These are phyloP conservation scores for Catharus ustulatus DNA, from an alignment of 2,797 vertebrate genomes.

Conservation along the genomic window DNA sequence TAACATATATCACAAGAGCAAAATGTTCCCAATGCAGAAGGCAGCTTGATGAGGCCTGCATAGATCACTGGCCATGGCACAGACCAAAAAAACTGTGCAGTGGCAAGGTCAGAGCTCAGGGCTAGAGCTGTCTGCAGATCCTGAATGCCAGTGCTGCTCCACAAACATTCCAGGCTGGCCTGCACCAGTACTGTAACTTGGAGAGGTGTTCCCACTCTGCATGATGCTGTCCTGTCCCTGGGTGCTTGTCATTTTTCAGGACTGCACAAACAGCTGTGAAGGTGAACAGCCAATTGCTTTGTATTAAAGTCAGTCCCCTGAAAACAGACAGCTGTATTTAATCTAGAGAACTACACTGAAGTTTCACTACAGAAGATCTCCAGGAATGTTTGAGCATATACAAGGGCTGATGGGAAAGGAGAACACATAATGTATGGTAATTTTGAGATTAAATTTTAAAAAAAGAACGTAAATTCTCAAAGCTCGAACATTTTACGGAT, in stretches of 20 bases:
- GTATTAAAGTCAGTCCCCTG: background rate
- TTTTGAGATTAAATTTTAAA: background rate
- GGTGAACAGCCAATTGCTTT: background rate
- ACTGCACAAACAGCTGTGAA: background rate
- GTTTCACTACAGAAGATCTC: background rate
- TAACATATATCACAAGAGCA: too few relatives aligned
- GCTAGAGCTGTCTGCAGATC: background rate
- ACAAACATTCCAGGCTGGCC: background rate
- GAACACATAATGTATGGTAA: background rate
- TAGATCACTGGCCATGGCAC: background rate
- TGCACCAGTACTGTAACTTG: background rate
- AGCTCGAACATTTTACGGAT: background rate
- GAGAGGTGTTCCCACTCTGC: background rate
- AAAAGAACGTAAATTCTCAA: background rate
- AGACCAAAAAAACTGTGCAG: background rate
- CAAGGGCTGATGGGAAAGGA: background rate
- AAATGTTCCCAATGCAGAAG: background rate
- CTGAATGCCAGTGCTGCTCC: background rate
- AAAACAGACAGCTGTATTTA: background rate
- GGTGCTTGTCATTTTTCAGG: rapidly evolving
- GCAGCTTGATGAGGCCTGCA: background rate
- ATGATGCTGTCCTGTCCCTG: background rate
- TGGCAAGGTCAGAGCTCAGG: background rate
- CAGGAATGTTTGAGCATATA: background rate
- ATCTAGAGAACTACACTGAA: background rate